Evolutionary conservation across 1,140 invertebrate genomes (phyloP).

Genomic region (Drosophila dunni): DNA sequence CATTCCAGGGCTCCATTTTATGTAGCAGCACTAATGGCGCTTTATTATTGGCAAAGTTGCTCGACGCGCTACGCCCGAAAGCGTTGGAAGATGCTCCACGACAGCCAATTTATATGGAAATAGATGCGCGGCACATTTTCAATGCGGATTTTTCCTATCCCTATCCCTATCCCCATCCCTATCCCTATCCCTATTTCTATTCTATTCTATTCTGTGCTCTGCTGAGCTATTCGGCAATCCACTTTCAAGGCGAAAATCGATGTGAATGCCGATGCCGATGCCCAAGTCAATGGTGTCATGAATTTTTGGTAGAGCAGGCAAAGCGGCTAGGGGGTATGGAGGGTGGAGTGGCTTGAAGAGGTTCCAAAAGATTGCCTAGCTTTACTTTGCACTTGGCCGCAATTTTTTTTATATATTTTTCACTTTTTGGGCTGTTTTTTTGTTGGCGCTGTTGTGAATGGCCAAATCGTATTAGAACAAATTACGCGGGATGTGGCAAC

Average conservation of each 20-base stretch:
- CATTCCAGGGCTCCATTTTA: conserved; percentile 54
- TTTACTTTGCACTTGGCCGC: conserved; percentile 47
- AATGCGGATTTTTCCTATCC: conserved; percentile 59
- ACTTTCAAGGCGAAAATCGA: conserved; percentile 56
- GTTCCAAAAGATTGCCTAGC: conserved; percentile 50
- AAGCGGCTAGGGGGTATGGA: too few species aligned
- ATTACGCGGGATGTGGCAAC: conserved; percentile 52
- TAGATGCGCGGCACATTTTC: conserved; percentile 79
- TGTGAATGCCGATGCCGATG: conserved; percentile 35
- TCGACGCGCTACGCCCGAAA: conserved; percentile 43
- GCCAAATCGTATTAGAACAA: conserved; percentile 58
- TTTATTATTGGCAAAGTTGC: conserved; percentile 80
- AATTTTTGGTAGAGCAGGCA: neutral
- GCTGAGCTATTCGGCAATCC: conserved; percentile 40
- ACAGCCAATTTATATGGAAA: conserved; percentile 80
- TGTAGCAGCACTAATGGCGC: conserved; percentile 81
- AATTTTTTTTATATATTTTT: conserved; percentile 21
- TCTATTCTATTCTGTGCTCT: conserved; percentile 23
- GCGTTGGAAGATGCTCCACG: conserved; percentile 52
- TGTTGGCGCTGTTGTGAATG: neutral
- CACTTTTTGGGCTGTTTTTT: conserved; percentile 8
- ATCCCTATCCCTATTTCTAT: neutral
- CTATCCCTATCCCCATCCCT: conserved; percentile 15
- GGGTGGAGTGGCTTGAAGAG: neutral
- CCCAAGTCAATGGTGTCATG: conserved; percentile 22